Base-by-base conservation (phyloP, 2,113 vertebrate genomes). In the Caranx melampygus region DNA sequence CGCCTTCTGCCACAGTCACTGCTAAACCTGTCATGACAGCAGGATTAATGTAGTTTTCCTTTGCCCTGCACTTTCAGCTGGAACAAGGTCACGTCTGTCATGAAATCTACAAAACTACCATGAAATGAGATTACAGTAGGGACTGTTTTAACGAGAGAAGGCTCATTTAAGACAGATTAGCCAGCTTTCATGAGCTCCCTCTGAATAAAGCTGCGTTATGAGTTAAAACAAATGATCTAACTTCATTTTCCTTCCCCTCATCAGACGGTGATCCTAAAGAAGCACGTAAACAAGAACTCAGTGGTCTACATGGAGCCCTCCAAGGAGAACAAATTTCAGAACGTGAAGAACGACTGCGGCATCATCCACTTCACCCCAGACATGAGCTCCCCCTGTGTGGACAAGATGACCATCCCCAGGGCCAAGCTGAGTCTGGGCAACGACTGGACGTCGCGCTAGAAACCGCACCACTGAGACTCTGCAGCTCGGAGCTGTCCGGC, bases 241-340 rank as follows among this genome's bases (percentile, higher is more conserved):
- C 10, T 71, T 72, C 33, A 49, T 62, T 21, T 11, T 67, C 15
- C 26, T 14, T 2, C 10, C n/a, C 31, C 35, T 35, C 60, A 58
- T 15, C 40, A 96, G 95, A 94, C 94, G 1, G 94, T 95, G 81
- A 95, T 95, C 78, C 87, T 96, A 34, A 94, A 96, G 89, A 96
- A 96, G 77, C 95, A 95, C 3, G 86, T 95, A 18, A 95, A 95
- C 89, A 95, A 93, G 88, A 95, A 93, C 85, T 92, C 94, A 0
- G 94, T 95, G 79, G 93, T 95, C 37, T 95, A 95, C 85, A 94
- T 95, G 94, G 95, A 96, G 81, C 94, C 94, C 13, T 94, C 93
- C 57, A 95, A 94, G 84, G 95, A 95, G 86, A 94, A 94, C 88
- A 94, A 93, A 73, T 94, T 95, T 76, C 95, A 93, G 84, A 95